Base-by-base conservation (phyloP, 2,113 vertebrate genomes). In the Onychostoma macrolepis region DNA sequence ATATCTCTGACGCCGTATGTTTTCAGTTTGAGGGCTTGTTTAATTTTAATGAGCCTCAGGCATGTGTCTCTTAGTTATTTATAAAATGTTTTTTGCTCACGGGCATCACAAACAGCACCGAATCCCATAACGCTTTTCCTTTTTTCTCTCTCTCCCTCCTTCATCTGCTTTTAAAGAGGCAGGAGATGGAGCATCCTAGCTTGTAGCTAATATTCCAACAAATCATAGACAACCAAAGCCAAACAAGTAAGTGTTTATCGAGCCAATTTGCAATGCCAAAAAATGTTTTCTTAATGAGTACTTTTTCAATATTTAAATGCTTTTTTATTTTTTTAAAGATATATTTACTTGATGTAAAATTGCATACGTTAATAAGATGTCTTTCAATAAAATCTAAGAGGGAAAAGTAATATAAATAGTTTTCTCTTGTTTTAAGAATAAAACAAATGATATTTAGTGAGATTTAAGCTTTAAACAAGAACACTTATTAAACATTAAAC, bases 71-170 rank as follows among this genome's bases (percentile, higher is more conserved):
- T 91, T 79, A 88, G 93, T 94, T 94, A 94, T 94, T 94, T 93
- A 94, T 94, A 94, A 93, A 91, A 92, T 91, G 91, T 92, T 94
- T 93, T 94, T 92, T 93, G 92, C 92, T 92, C 91, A 92, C 90
- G 89, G 92, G 91, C 93, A 93, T 89, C 72, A 88, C 90, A 89
- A 90, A 41, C 88, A 81, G 82, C 84, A n/a, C 48, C 0, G 67
- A 33, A 81, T 85, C 88, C 88, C 85, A 77, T 91, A 93, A 93
- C 92, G 63, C 71, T 84, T 94, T 93, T 91, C 90, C 67, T 85
- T 71, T 80, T 58, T 21, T 61, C 69, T 58, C 79, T 41, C 72
- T 24, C 74, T 79, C 87, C 17, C 90, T 85, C 90, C 33, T 50
- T 41, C 65, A 36, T 43, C 17, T 41, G 33, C 56, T 58, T 77